Conservation (phyloP, 2,113 vertebrate genomes). For the Nannospalax galili region DNA sequence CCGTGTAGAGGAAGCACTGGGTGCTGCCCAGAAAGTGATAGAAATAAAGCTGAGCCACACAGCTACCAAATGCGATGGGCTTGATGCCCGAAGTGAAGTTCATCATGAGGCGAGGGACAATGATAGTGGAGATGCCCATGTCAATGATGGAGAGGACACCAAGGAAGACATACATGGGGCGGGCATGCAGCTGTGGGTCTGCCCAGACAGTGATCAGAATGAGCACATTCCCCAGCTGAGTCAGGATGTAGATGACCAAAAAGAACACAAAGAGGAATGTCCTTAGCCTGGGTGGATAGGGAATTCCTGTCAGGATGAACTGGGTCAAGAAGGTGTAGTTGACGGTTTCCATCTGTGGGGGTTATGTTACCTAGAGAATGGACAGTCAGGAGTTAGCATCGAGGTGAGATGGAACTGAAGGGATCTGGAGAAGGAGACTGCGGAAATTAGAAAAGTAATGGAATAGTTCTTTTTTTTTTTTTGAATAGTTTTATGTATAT, state of each 20-base stretch:
- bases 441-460: background rate
- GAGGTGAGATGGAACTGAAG: background rate
- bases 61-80: slow-evolving; percentile 81
- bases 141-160: slow-evolving; percentile 80
- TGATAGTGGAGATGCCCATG: slow-evolving; percentile 79
- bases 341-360: slow-evolving; percentile 49
- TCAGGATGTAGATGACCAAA: slow-evolving; percentile 75
- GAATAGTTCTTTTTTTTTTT: no score
- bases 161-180: slow-evolving; percentile 82
- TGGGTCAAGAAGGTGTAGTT: slow-evolving; percentile 70
- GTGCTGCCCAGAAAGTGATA: slow-evolving; percentile 77
- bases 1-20: slow-evolving; percentile 82
- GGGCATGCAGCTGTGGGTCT: slow-evolving; percentile 68
- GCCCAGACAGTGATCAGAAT: slow-evolving; percentile 73
- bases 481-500: no score
- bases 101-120: slow-evolving; percentile 74
- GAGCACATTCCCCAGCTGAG: slow-evolving; percentile 79
- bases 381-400: background rate
- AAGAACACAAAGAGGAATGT: slow-evolving; percentile 75
- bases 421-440: background rate
- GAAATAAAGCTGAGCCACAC: slow-evolving; percentile 85
- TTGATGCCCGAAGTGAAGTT: slow-evolving; percentile 59
- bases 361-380: slow-evolving; percentile 36
- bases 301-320: slow-evolving; percentile 77
- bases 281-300: slow-evolving; percentile 62